Base-by-base conservation (phyloP, 2,113 vertebrate species). In the Myocastor coypus region DNA sequence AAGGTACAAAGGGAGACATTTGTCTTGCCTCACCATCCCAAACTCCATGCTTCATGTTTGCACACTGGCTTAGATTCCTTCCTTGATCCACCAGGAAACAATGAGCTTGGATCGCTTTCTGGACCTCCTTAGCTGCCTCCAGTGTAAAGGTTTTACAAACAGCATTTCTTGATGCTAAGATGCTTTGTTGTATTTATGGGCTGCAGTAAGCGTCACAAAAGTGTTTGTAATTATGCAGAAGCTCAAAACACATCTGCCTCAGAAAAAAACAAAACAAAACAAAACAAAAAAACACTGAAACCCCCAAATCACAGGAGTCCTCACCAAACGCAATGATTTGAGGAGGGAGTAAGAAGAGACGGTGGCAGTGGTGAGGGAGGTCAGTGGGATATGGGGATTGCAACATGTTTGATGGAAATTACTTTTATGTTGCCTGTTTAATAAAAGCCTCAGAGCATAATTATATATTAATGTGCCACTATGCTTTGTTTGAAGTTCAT, bases 401-500 rank as follows among this genome's bases (percentile, higher is more conserved):
- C 57, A 68, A 30, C 73, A 87, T 68, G n/a, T 42, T 96, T 69
- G 57, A 87, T 80, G 86, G 66, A 86, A 96, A 96, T 73, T 75
- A 73, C 97, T 97, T 97, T 68, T 95, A n/a, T 94, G 94, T 88
- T 97, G 77, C 94, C 94, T 91, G 86, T 82, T 40, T 96, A 89
- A 96, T 75, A 96, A 98, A 97, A 97, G 46, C 97, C 89, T 97
- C 88, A 87, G 32, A 86, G 94, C 26, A 77, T 94, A 96, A 96
- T 98, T 97, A 96, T 80, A 82, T 97, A 97, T 96, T 98, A 98
- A 97, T 89, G 81, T 86, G 89, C 96, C 95, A 42, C 97, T 96
- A 0, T 91, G 92, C 93, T 98, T 94, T 97, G 95, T 98, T 98
- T 98, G 98, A 98, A 98, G 97, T 96, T 97, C 97, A 94, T 97